Evolutionary conservation across 2,888 invertebrate species (phyloP).

Genomic region (Synergus gifuensis): DNA sequence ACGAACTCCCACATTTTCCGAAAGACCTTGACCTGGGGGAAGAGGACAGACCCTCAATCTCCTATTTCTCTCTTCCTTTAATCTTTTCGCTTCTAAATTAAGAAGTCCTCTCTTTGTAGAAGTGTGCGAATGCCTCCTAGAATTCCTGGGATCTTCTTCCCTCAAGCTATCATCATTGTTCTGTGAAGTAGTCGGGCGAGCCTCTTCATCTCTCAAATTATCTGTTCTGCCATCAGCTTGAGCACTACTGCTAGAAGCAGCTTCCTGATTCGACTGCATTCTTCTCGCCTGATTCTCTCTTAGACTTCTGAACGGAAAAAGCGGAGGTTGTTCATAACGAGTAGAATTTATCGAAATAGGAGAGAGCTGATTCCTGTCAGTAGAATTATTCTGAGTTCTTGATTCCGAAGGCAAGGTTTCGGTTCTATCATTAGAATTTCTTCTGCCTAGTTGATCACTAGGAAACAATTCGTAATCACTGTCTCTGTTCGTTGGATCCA

Average conservation of each 20-base stretch:
- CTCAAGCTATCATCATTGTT: not conserved
- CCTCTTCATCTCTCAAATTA: constrained; percentile 44
- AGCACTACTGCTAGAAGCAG: constrained; percentile 24
- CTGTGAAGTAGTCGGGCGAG: constrained; percentile 25
- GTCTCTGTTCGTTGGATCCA: constrained; percentile 62
- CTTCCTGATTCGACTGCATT: constrained; percentile 51
- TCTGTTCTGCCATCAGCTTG: constrained; percentile 17
- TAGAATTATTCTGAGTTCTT: constrained; percentile 37
- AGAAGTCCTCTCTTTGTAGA: not conserved
- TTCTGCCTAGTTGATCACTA: constrained; percentile 47
- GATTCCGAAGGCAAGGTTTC: constrained; percentile 29
- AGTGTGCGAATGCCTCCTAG: not conserved
- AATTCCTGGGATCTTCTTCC: constrained; percentile 1
- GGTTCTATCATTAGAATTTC: constrained; percentile 47
- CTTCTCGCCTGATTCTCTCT: constrained; percentile 63
- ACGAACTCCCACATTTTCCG: constrained; percentile 60
- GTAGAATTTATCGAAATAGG: constrained; percentile 66
- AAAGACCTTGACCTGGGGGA: constrained; percentile 26
- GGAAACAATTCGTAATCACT: constrained; percentile 50
- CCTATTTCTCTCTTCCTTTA: constrained; percentile 46
- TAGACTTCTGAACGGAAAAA: constrained; percentile 68
- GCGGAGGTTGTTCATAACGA: constrained; percentile 67
- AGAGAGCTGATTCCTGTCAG: constrained; percentile 62
- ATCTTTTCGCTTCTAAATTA: constrained; percentile 7
- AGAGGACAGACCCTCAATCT: constrained; percentile 40